Conservation (phyloP, 2,113 vertebrate species). For the Melanostigma gelatinosum region DNA sequence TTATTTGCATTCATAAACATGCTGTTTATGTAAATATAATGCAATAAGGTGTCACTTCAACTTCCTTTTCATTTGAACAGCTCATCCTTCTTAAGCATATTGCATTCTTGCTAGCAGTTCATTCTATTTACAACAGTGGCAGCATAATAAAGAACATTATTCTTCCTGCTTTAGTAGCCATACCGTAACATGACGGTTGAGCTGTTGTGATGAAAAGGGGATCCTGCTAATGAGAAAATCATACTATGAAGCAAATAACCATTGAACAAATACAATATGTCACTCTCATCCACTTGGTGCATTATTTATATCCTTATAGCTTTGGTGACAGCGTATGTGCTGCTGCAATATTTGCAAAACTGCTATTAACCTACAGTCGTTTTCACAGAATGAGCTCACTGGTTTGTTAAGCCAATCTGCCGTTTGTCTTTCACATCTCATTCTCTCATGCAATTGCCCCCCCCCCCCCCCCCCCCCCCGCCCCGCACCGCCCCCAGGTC, state of each 20-base stretch:
- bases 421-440: slow-evolving; percentile 11
- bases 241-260: slow-evolving; percentile 32
- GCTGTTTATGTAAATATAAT: slow-evolving; percentile 6
- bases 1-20: neutral
- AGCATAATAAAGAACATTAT: slow-evolving; percentile 42
- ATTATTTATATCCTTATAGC: slow-evolving; percentile 40
- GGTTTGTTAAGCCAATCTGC: slow-evolving; percentile 33
- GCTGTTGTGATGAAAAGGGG: slow-evolving; percentile 50
- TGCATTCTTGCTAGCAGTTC: slow-evolving; percentile 21
- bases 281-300: slow-evolving; percentile 33
- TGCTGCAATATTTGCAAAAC: slow-evolving; percentile 24
- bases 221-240: slow-evolving; percentile 53
- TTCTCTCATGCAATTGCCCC: neutral
- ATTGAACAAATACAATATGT: slow-evolving; percentile 10
- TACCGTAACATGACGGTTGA: slow-evolving; percentile 45
- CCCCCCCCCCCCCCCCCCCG: neutral
- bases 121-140: slow-evolving; percentile 35
- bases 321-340: slow-evolving; percentile 6
- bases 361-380: slow-evolving; percentile 35
- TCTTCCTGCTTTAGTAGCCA: slow-evolving; percentile 27
- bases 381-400: slow-evolving; percentile 8
- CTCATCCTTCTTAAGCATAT: slow-evolving; percentile 5
- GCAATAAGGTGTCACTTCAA: slow-evolving; percentile 3
- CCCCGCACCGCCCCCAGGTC: too few species aligned
- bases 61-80: slow-evolving; percentile 10